Conservation (phyloP, 2,113 vertebrate genomes). For the Phrynosoma platyrhinos region DNA sequence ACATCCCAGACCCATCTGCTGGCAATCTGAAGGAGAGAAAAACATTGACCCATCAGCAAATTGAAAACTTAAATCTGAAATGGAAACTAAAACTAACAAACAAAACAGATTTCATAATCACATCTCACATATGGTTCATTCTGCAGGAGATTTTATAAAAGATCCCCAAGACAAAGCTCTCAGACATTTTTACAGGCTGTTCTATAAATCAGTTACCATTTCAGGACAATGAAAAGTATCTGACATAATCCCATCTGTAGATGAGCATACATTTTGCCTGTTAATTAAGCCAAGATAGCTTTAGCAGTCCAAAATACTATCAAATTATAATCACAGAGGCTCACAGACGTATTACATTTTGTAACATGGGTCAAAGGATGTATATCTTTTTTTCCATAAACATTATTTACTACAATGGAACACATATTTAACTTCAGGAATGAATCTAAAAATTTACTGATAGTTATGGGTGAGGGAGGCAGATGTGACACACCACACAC, state of each 20-base stretch:
- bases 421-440: not conserved
- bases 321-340: not conserved
- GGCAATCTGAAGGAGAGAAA: conserved; percentile 70
- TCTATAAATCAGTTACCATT: not conserved
- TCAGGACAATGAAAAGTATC: not conserved
- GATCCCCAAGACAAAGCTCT: not conserved
- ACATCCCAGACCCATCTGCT: conserved; percentile 81
- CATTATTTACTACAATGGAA: not conserved
- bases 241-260: not conserved
- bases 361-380: not conserved
- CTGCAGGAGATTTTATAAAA: not conserved
- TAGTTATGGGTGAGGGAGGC: not conserved
- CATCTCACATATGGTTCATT: not conserved
- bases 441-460: not conserved
- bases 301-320: not conserved
- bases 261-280: not conserved
- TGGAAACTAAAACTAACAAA: not conserved
- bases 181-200: not conserved
- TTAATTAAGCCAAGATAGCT: not conserved
- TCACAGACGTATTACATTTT: not conserved
- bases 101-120: not conserved
- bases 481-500: not conserved
- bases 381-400: not conserved
- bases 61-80: not conserved
- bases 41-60: not conserved